Conservation (phyloP, 2,113 vertebrate species). For the Echinops telfairi region DNA sequence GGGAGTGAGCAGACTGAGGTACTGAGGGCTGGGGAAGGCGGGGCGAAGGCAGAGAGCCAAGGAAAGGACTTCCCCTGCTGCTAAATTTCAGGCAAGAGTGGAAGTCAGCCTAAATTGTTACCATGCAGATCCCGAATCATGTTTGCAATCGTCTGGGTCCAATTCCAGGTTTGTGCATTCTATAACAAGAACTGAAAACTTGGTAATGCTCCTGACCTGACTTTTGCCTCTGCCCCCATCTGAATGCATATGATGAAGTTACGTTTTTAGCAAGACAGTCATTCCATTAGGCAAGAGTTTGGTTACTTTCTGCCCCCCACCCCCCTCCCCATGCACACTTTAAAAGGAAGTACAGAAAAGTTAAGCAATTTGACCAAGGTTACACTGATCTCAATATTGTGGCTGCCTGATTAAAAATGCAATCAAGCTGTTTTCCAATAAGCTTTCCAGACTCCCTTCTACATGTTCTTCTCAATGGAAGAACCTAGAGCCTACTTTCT, state of each 20-base stretch:
- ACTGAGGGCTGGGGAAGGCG: constrained; percentile 57
- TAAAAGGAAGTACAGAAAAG: constrained; percentile 67
- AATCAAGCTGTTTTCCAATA: constrained; percentile 25
- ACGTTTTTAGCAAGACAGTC: constrained; percentile 56
- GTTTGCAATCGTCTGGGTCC: constrained; percentile 67
- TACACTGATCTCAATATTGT: constrained; percentile 52
- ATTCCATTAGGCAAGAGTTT: constrained; percentile 47
- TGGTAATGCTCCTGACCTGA: constrained; percentile 71
- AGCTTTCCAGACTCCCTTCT: constrained; percentile 27
- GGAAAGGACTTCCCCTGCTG: constrained; percentile 77
- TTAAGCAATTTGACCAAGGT: constrained; percentile 68
- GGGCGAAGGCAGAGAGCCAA: constrained; percentile 65
- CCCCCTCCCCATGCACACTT: not conserved
- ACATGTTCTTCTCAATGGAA: constrained; percentile 38
- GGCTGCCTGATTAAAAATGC: constrained; percentile 65
- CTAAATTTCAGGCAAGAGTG: constrained; percentile 62
- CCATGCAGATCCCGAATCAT: constrained; percentile 55
- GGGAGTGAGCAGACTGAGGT: constrained; percentile 70
- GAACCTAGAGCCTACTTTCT: not conserved
- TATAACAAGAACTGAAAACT: constrained; percentile 75
- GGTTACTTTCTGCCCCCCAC: not conserved
- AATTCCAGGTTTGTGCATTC: constrained; percentile 58
- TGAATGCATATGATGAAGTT: constrained; percentile 68
- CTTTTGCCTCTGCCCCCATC: constrained; percentile 80
- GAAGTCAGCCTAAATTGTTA: constrained; percentile 75